These are phyloP conservation scores for Corythornis leucogaster DNA, from an alignment of 2,797 vertebrate genomes.

Conservation along the genomic window DNA sequence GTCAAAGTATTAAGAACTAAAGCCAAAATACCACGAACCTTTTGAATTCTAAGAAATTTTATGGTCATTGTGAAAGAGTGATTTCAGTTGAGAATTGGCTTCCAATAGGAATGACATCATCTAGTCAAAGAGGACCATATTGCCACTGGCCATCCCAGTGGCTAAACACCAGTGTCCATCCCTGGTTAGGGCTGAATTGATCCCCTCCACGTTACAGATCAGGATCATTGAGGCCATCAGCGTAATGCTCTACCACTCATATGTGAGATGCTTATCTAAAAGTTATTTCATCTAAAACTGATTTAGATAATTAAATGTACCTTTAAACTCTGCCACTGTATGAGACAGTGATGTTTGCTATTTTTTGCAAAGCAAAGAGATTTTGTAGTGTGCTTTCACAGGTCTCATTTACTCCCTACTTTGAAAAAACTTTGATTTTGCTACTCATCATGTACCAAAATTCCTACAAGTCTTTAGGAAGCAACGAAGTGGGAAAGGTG, in stretches of 20 bases:
- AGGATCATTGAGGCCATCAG: neutral
- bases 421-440: neutral
- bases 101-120: fast-evolving
- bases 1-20: neutral
- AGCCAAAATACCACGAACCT: fast-evolving
- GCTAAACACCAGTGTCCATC: neutral
- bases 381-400: neutral
- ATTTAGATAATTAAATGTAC: neutral
- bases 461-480: neutral
- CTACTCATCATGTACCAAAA: neutral
- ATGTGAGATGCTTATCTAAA: neutral
- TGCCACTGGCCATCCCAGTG: neutral
- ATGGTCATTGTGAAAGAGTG: neutral
- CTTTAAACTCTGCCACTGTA: neutral
- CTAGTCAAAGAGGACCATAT: neutral
- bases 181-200: neutral
- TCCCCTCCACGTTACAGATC: neutral
- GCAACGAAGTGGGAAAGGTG: neutral
- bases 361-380: neutral
- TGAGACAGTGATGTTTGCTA: neutral
- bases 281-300: neutral
- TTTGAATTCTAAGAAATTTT: neutral
- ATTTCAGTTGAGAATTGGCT: neutral
- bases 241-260: neutral
- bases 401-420: neutral